Conservation (phyloP, 2,113 vertebrate genomes). For the Coracopsis vasa region DNA sequence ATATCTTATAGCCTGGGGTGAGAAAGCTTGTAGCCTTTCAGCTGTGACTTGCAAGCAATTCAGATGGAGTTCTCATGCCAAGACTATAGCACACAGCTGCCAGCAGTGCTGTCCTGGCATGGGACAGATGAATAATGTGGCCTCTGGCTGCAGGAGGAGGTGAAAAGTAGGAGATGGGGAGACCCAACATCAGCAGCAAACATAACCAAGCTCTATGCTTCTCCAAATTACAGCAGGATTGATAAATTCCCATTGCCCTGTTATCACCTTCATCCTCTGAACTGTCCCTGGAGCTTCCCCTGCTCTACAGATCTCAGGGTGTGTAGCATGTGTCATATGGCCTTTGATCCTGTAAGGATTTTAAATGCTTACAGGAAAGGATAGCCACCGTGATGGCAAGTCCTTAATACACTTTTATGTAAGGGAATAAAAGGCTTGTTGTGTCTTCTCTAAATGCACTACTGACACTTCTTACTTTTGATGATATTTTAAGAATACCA, state of each 20-base stretch:
- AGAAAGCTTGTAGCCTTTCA: background rate
- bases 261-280: background rate
- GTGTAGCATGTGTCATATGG: background rate
- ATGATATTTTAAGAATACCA: background rate
- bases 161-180: background rate
- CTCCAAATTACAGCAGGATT: background rate
- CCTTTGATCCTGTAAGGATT: background rate
- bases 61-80: background rate
- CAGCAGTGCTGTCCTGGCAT: background rate
- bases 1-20: background rate
- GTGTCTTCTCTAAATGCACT: background rate
- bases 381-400: background rate
- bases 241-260: background rate
- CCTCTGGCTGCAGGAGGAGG: background rate
- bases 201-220: rapidly evolving
- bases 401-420: background rate
- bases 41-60: background rate
- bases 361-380: background rate
- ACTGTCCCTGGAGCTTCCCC: background rate
- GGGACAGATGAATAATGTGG: background rate
- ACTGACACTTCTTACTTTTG: background rate
- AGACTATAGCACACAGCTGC: background rate
- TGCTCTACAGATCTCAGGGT: background rate
- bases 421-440: background rate
- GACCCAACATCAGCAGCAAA: background rate